Percentiles rank a stretch among this genome's conserved stretches.
phyloP scores from a whole-genome alignment of 2,888 invertebrate genomes.

The Neocrepidodera transversa region DNA sequence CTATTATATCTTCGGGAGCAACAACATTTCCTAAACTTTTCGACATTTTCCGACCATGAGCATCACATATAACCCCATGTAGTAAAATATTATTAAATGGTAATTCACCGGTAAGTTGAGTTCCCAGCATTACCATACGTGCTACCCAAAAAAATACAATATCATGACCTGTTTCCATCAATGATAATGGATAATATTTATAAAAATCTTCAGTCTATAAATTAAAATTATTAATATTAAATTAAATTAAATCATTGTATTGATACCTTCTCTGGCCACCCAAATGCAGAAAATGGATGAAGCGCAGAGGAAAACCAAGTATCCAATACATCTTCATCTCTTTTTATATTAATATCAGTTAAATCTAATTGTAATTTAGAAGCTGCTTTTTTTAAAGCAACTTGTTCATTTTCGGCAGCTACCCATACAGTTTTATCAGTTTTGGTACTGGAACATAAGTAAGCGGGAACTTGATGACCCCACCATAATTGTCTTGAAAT shows the following conservation, averaged over 20 bases:
- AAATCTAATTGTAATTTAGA: conserved; percentile 66
- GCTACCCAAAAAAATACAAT: conserved; percentile 99
- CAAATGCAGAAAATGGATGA: conserved; percentile 95
- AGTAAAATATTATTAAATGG: conserved; percentile 94
- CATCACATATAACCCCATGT: conserved; percentile 97
- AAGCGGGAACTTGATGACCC: conserved; percentile 98
- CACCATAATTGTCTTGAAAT: conserved; percentile 99
- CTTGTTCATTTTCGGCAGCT: conserved; percentile 65
- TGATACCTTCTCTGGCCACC: conserved; percentile 90
- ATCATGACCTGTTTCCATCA: conserved; percentile 97
- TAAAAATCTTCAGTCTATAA: conserved; percentile 64
- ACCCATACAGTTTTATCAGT: conserved; percentile 51
- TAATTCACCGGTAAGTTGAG: conserved; percentile 78
- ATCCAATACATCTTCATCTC: conserved; percentile 96
- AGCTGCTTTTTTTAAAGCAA: conserved; percentile 81
- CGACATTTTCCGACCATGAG: conserved; percentile 98
- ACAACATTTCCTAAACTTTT: conserved; percentile 98
- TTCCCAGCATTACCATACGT: conserved; percentile 97
- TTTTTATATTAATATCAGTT: conserved; percentile 65
- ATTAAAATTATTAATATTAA: too few species aligned
- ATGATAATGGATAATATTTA: conserved; percentile 79
- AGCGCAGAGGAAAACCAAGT: conserved; percentile 99
- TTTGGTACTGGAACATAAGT: conserved; percentile 58
- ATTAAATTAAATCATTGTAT: too few species aligned
- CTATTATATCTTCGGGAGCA: conserved; percentile 81